Conservation (phyloP, 2,113 vertebrate species). For the Ochotona curzoniae region DNA sequence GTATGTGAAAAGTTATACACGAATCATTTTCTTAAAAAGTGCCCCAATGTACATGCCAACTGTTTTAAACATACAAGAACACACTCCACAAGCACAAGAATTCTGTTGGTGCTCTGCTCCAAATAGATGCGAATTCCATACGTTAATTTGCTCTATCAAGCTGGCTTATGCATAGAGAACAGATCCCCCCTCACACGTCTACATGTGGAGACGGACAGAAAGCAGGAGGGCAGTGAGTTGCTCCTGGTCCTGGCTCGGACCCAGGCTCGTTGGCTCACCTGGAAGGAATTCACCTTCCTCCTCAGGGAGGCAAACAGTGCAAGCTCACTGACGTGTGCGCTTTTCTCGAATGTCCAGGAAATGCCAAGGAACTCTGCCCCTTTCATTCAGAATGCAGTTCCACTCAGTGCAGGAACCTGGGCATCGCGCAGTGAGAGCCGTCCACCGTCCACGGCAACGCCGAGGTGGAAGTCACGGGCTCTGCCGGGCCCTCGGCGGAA, state of each 20-base stretch:
- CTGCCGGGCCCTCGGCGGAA: not conserved
- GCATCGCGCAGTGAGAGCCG: not conserved
- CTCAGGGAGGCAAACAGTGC: not conserved
- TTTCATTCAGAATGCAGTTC: constrained; percentile 10
- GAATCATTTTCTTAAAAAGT: not conserved
- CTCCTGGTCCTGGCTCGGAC: not conserved
- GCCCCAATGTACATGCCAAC: not conserved
- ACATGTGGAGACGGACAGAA: not conserved
- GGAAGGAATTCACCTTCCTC: constrained; percentile 4
- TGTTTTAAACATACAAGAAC: not conserved
- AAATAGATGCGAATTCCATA: not conserved
- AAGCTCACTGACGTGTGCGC: not conserved
- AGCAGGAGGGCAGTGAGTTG: not conserved
- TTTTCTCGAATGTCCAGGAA: constrained; percentile 41
- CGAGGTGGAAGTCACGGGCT: not conserved
- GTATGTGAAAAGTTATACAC: not conserved
- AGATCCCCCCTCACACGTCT: not conserved
- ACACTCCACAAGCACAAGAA: not conserved
- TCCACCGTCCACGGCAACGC: not conserved
- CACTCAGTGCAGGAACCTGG: not conserved
- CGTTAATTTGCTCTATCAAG: constrained; percentile 43
- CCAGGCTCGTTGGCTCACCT: not conserved
- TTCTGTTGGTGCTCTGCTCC: not conserved
- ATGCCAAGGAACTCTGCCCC: not conserved
- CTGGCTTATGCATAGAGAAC: not conserved